Base-by-base conservation (phyloP, 2,888 invertebrate species). In the Pristionchus exspectatus region DNA sequence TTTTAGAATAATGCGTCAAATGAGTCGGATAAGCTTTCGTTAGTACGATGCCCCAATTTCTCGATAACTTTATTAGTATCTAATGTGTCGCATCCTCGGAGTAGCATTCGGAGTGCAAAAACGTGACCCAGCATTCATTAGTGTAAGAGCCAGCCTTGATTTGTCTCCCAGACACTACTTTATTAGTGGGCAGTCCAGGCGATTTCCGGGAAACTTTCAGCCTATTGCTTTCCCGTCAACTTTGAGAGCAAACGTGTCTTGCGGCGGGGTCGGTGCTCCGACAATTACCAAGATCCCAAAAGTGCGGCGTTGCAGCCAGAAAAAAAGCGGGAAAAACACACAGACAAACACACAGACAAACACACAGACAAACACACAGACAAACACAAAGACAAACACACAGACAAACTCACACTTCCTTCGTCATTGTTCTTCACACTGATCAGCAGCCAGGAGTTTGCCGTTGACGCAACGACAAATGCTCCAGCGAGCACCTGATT, bases 401-500 rank as follows among this genome's bases (percentile, higher is more conserved):
- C 14, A 56, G 69, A 69, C 12, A 63, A 63, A 38, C 33, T 38
- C 7, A 77, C n/a, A 27, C 54, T 74, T 27, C 66, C 85, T 14
- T 77, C 63, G 3, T 21, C 14, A n/a, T 44, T 72, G 50, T 87
- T 84, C 74, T 44, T 66, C 24, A 90, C 90, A 9, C 72, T 74
- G 66, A 90, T 14, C 21, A 92, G 90, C 27, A 92, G 90, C 92
- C 92, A 91, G 33, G 90, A n/a, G 74, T 92, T 92, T 69, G 90
- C 90, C 56, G 89, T 59, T n/a, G 90, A 72, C 2, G 92, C 89
- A 14, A 90, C 90, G 21, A 90, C 85, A 38, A 92, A 69, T 1
- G 90, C 90, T 1, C 89, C 84, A 24, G 90, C 72, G 84, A 92
- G 89, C 18, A 83, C 90, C 91, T 91, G 90, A 50, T 38, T 69